phyloP scores from a whole-genome alignment of 1,140 invertebrate genomes.

The Holotrichia oblita region DNA sequence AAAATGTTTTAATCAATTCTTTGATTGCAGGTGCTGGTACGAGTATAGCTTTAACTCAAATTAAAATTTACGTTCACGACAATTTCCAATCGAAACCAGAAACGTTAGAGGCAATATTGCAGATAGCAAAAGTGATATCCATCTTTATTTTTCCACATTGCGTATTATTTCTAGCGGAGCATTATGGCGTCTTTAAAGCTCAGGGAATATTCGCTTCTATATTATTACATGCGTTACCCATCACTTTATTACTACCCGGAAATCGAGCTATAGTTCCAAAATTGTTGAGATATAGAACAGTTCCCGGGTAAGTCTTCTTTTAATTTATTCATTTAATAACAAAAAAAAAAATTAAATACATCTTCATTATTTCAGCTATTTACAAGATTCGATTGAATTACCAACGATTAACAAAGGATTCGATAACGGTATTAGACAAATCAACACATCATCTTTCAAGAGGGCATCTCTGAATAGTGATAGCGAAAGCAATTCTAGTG shows the following conservation, averaged over 20 bases:
- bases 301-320: constrained; percentile 36
- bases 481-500: not conserved
- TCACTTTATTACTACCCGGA: not conserved
- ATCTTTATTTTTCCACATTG: constrained; percentile 30
- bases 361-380: constrained; percentile 10
- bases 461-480: not conserved
- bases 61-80: constrained; percentile 14
- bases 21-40: constrained; percentile 20
- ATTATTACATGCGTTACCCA: constrained; percentile 23
- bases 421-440: constrained; percentile 18
- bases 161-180: constrained; percentile 1
- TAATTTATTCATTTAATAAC: too few relatives aligned
- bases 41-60: not conserved
- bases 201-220: constrained; percentile 9
- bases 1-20: not conserved
- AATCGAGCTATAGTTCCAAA: not conserved
- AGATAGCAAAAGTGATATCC: constrained; percentile 12
- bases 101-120: constrained; percentile 1
- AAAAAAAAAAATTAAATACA: too few relatives aligned
- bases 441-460: not conserved
- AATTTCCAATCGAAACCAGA: constrained; percentile 30
- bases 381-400: constrained; percentile 40
- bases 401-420: constrained; percentile 38
- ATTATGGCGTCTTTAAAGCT: constrained; percentile 11
- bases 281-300: constrained; percentile 29